phyloP scores from a whole-genome alignment of 2,797 vertebrate genomes.

The Epinephelus coioides region DNA sequence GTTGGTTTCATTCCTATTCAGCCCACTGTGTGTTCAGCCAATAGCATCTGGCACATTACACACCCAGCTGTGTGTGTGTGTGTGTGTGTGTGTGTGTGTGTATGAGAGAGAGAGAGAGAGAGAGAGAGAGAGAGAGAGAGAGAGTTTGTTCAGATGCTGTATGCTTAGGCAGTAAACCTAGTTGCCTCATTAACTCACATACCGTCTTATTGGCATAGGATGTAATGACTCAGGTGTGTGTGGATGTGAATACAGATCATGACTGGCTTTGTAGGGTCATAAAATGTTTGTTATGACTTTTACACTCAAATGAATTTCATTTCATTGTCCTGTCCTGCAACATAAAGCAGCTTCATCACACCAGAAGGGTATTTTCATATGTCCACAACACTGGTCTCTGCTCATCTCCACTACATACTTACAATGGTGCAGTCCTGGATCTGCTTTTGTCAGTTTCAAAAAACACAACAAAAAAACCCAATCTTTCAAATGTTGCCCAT shows the following conservation, averaged over 20 bases:
- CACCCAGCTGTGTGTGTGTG: slow-evolving; percentile 63
- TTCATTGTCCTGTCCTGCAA: slow-evolving; percentile 51
- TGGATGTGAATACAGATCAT: slow-evolving; percentile 52
- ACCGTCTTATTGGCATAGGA: slow-evolving; percentile 44
- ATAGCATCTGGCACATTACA: slow-evolving; percentile 67
- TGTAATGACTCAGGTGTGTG: slow-evolving; percentile 58
- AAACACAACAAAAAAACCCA: neutral
- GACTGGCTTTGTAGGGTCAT: slow-evolving; percentile 44
- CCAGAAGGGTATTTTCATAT: slow-evolving; percentile 29
- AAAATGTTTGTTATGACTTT: slow-evolving; percentile 68
- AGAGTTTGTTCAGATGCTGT: slow-evolving; percentile 28
- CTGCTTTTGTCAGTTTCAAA: neutral
- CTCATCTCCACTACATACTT: slow-evolving; percentile 7
- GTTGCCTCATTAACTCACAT: slow-evolving; percentile 69
- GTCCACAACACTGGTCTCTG: slow-evolving; percentile 15
- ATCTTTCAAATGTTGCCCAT: no score
- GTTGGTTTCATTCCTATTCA: slow-evolving; percentile 56
- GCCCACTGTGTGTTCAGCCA: slow-evolving; percentile 61
- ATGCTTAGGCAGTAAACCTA: slow-evolving; percentile 58
- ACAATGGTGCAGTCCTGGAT: neutral
- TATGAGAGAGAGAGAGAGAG: neutral
- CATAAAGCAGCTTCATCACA: slow-evolving; percentile 51
- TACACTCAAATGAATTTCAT: slow-evolving; percentile 64
- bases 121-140: no score
- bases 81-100: slow-evolving; percentile 31